Evolutionary conservation across 1,140 invertebrate genomes (phyloP).

Genomic region (Pogonus chalceus): DNA sequence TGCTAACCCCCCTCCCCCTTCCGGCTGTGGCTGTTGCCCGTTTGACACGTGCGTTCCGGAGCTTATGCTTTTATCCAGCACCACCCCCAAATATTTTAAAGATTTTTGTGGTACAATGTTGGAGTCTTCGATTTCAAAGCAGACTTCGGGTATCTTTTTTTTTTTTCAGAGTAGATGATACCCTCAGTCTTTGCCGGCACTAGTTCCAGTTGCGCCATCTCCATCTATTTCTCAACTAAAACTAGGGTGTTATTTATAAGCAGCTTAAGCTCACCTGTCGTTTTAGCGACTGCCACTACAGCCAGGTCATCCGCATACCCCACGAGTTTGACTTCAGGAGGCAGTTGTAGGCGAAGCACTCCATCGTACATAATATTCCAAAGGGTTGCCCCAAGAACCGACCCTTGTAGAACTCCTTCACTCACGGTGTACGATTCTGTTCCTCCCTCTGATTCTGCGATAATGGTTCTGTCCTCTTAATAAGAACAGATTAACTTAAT

Average conservation of each 20-base stretch:
- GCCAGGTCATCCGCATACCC: conserved; percentile 28
- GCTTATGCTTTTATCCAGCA: too few species aligned
- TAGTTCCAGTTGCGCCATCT: conserved; percentile 14
- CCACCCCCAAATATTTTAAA: too few species aligned
- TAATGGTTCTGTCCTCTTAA: too few species aligned
- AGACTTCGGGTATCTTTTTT: too few species aligned
- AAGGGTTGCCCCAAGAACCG: conserved; percentile 24
- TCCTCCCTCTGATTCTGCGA: neutral
- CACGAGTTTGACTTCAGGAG: conserved; percentile 11
- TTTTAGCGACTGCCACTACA: conserved; percentile 15
- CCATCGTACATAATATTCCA: conserved; percentile 29
- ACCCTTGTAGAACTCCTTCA: conserved; percentile 26
- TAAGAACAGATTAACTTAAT: too few species aligned
- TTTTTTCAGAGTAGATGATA: too few species aligned
- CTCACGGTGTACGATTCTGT: neutral
- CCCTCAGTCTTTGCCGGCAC: conserved; percentile 21
- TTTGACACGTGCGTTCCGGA: too few species aligned
- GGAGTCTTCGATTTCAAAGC: too few species aligned
- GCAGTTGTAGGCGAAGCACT: conserved; percentile 20
- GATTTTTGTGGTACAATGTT: too few species aligned
- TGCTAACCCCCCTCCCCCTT: too few species aligned
- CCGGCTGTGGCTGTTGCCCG: too few species aligned
- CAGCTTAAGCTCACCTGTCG: conserved; percentile 11
- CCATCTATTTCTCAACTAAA: conserved; percentile 11
- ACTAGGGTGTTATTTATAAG: conserved; percentile 12